Base-by-base conservation (phyloP, 2,888 invertebrate genomes). In the Smittia aterrima region DNA sequence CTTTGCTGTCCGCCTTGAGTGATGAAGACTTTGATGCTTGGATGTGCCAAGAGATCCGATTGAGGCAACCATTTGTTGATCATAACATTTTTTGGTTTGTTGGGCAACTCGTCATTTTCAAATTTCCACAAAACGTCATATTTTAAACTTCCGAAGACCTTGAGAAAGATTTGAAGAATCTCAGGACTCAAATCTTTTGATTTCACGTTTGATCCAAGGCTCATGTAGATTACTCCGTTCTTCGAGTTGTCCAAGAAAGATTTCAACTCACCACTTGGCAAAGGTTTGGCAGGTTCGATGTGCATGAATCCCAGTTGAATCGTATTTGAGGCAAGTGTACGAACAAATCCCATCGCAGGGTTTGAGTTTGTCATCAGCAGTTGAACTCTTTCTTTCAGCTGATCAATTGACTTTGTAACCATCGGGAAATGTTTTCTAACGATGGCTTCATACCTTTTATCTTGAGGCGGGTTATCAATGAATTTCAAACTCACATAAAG, bases 41-140 rank as follows among this genome's bases (percentile, higher is more conserved):
- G 66, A 74, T 74, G 74, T 2, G 74, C 74, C 20, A 74, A 38
- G 0, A 74, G n/a, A 67, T 74, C 74, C 27, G 54, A 16, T 67
- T 74, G 74, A 20, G 74, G 74, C 13, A 74, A 38, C 74, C 74
- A 74, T 24, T 74, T 74, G 9, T 77, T n/a, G 1, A 82, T 79
- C 70, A 76, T 79, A 1, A 83, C 80, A 71, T 83, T 83, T 1
- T 77, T 74, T 0, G 79, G 76, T 11, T 76, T 76, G 40, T 79
- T 80, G 24, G 79, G 79, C 6, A 83, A 47, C 16, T 79, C 78
- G 54, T 82, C 80, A n/a, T 76, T 75, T 74, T 82, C 79, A 16
- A 80, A 83, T 75, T 83, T 83, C 80, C 81, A 82, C 11, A 83
- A 64, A 4, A 84, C 77, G 64, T 83, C 78, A 27, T 81, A 83